Percentiles rank a stretch among this genome's conserved stretches.
phyloP scores from a whole-genome alignment of 2,888 invertebrate species.

The Halictus ligatus region DNA sequence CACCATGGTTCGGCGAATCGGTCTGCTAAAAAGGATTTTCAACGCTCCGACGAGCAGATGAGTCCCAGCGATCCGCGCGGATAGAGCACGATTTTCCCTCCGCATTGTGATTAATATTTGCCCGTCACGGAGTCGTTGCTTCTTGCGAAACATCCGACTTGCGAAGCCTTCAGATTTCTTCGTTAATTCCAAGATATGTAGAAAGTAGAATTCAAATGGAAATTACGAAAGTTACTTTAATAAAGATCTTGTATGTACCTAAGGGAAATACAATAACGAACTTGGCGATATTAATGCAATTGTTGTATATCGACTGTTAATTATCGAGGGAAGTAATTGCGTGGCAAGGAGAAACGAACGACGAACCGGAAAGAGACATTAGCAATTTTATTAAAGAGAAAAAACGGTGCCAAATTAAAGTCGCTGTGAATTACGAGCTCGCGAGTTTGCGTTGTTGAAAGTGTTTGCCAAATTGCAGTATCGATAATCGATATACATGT shows the following conservation, averaged over 20 bases:
- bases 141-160: too few relatives aligned
- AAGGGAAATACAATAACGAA: not conserved
- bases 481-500: conserved; percentile 48
- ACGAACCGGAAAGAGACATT: not conserved
- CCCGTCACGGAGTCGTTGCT: too few relatives aligned
- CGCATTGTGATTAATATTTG: not conserved
- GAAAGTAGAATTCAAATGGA: too few relatives aligned
- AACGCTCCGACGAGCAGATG: not conserved
- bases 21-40: conserved; percentile 8
- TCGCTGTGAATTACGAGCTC: conserved; percentile 17
- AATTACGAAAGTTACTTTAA: too few relatives aligned
- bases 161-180: too few relatives aligned
- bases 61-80: not conserved
- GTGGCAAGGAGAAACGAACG: not conserved
- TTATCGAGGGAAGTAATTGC: not conserved
- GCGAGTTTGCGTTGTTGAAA: conserved; percentile 24
- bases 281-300: not conserved
- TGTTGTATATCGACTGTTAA: conserved; percentile 1
- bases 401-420: conserved; percentile 24
- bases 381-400: conserved; percentile 16
- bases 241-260: not conserved
- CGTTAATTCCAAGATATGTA: too few relatives aligned
- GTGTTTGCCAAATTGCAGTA: conserved; percentile 21
- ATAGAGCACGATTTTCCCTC: not conserved
- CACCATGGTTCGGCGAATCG: conserved; percentile 21